Evolutionary conservation across 2,797 vertebrate species (phyloP).

Genomic region (Sebastes cheni): DNA sequence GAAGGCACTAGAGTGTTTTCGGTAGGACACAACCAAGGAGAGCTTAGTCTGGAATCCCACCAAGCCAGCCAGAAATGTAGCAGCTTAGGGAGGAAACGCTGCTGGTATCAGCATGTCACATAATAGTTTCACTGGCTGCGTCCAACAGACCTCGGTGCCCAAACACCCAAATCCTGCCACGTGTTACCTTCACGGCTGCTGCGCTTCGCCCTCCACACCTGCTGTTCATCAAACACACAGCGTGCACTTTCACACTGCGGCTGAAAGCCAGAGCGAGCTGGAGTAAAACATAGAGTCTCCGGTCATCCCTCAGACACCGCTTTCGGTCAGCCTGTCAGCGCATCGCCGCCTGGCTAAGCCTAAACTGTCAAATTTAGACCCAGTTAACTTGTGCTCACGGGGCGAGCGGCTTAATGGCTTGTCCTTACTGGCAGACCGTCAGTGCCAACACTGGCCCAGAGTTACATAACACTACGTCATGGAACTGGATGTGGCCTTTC

Average conservation of each 20-base stretch:
- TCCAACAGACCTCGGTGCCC: slow-evolving; percentile 14
- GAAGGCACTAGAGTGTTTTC: slow-evolving; percentile 16
- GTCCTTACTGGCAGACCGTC: slow-evolving; percentile 51
- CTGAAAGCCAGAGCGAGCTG: neutral
- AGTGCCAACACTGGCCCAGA: slow-evolving; percentile 25
- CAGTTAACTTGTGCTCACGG: slow-evolving; percentile 57
- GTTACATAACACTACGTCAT: slow-evolving; percentile 70
- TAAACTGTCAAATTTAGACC: slow-evolving; percentile 61
- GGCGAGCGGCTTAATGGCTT: slow-evolving; percentile 62
- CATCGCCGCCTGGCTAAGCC: slow-evolving; percentile 37
- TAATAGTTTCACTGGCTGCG: slow-evolving; percentile 26
- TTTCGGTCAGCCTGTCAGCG: slow-evolving; percentile 17
- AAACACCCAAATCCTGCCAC: slow-evolving; percentile 33
- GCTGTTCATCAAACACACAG: slow-evolving; percentile 16
- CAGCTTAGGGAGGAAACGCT: slow-evolving; percentile 27
- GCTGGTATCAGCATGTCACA: slow-evolving; percentile 38
- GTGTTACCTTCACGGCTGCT: slow-evolving; percentile 52
- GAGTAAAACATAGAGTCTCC: neutral
- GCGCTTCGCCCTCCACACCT: slow-evolving; percentile 27
- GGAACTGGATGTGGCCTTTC: slow-evolving; percentile 33
- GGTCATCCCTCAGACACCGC: slow-evolving; percentile 16
- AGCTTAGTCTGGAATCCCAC: slow-evolving; percentile 34
- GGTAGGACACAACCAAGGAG: slow-evolving; percentile 23
- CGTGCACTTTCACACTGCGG: neutral
- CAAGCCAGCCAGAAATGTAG: slow-evolving; percentile 21